These are phyloP conservation scores for Agapornis canus DNA, from an alignment of 2,797 vertebrate species.

Conservation along the genomic window DNA sequence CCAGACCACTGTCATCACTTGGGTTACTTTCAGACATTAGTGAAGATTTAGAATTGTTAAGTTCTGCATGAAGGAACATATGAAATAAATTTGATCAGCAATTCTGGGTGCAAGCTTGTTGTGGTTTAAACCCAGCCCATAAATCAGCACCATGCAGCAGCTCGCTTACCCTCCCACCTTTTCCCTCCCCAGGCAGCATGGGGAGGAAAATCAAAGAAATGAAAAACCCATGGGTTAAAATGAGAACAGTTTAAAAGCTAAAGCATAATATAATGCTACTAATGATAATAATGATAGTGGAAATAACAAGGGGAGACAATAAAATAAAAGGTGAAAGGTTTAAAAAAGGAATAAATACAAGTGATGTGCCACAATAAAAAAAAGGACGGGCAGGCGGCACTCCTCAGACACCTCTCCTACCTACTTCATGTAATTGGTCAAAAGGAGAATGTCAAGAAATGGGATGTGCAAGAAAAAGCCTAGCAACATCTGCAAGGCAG, in stretches of 20 bases:
- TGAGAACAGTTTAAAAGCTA: not conserved
- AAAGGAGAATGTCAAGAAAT: not conserved
- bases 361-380: not conserved
- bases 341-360: not conserved
- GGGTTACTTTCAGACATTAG: not conserved
- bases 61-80: not conserved
- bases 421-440: not conserved
- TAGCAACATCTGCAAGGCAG: not conserved
- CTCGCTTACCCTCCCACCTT: not conserved
- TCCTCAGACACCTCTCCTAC: not conserved
- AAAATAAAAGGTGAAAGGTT: not conserved
- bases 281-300: not conserved
- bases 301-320: not conserved
- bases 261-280: not conserved
- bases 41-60: not conserved
- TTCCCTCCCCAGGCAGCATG: not conserved
- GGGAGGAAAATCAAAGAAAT: not conserved
- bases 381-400: not conserved
- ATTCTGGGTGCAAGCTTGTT: not conserved
- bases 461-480: not conserved
- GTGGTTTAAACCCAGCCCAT: not conserved
- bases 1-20: not conserved
- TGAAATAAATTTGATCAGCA: not conserved
- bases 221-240: not conserved
- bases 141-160: not conserved